Conservation (phyloP, 2,113 vertebrate species). For the Brienomyrus brachyistius region DNA sequence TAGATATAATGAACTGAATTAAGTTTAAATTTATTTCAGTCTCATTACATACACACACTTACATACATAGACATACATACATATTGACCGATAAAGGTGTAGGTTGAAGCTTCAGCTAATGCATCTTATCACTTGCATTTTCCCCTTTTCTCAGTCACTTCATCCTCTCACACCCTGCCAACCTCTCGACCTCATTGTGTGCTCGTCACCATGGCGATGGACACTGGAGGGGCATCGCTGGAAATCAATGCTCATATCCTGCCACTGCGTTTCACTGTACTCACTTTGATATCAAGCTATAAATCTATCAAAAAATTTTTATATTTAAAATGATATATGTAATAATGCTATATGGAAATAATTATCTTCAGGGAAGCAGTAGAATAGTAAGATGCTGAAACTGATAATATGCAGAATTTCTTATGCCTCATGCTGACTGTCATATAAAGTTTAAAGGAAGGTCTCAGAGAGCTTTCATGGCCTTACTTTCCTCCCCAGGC, state of each 20-base stretch:
- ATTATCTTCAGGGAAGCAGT: background rate
- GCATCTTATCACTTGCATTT: background rate
- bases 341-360: background rate
- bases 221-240: background rate
- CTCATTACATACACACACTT: background rate
- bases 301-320: background rate
- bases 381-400: background rate
- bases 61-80: too few species aligned
- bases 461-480: background rate
- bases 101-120: background rate
- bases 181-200: slow-evolving; percentile 15
- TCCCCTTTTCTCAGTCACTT: background rate
- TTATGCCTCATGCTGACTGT: background rate
- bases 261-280: background rate
- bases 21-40: background rate
- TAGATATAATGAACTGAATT: background rate
- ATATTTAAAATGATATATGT: background rate
- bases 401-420: background rate
- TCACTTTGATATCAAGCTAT: background rate
- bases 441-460: background rate
- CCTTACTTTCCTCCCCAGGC: background rate
- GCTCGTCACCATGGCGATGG: slow-evolving; percentile 29
- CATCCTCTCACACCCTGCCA: background rate
- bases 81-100: too few species aligned
- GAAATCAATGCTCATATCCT: background rate